Evolutionary conservation across 1,140 invertebrate species (phyloP), one percentile per base, ranked within the genome.

Genomic region (Sesamia nonagrioides): DNA sequence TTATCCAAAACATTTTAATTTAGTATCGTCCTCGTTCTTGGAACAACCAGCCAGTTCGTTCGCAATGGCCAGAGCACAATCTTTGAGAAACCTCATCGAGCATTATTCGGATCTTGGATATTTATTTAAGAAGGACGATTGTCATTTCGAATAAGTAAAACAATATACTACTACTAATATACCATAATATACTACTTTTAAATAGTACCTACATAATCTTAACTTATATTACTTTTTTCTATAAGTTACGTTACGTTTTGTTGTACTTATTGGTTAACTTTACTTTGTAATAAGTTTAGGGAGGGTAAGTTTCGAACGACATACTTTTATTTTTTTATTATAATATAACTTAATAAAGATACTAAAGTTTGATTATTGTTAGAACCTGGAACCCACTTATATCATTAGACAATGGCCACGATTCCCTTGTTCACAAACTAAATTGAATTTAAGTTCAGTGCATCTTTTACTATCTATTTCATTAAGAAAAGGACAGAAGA

Each of bases 101-200:
- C 61, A 61, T 4, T 21, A 76, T 6, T 77, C 86, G 5, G 33
- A 83, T 13, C 68, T 86, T 0, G 77, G 80, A 74, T 77, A 83
- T 58, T 81, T 88, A 60, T 88, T 87, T 60, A 80, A 58, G 40
- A 84, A 81, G 54, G 13, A 66, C 2, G 68, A 80, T 27, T 85
- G 86, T 61, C 33, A 17, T 27, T 80, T 68, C 33, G 3, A 56
- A 35, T 74, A 60, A 21, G 18, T 15, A 18, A 1, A 0, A 18
- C 27, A 11, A 2, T 21, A 7, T 40, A 35, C 17, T 15, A 60
- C 7, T 21, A 56, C n/a, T 56, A 9, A 11, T 8, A 35, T 37
- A n/a, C 7, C 50, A 48, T 48, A 50, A 48, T 35, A n/a, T 61
- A 63, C 27, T 58, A 33, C 11, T 58, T 58, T 33, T 58, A 27